Base-by-base conservation (phyloP, 2,888 invertebrate genomes). In the Troglohyphantes excavatus region DNA sequence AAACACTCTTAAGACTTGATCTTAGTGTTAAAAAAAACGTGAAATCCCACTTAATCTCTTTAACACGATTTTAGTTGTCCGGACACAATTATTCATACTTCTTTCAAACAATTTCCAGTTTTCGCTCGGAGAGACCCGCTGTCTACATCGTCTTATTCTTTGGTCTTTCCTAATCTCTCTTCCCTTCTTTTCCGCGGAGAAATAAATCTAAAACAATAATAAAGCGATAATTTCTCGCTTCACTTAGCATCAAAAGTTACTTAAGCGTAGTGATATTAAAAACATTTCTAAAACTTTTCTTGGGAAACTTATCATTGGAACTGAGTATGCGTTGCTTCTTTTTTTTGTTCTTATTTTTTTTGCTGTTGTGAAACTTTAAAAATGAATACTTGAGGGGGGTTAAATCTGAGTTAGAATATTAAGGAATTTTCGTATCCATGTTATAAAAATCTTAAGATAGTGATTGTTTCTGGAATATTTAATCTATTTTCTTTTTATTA, bases 191-290 rank as follows among this genome's bases (percentile, higher is more conserved):
- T 27, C 53, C 6, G 53, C 9, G 26, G 46, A 53, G 53, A 67
- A 68, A 81, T 53, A 68, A 81, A 81, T 81, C 27, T 78, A 39
- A 63, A 78, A 78, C 23, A 78, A 63, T 78, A 72, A 78, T 65
- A 26, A 78, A 78, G 63, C 63, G 78, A 78, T 78, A 78, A 78
- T 78, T 78, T 78, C 65, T 43, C 39, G 78, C 78, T 78, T 78
- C 78, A 65, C 63, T 63, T 63, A 65, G 39, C 65, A 78, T 78
- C 63, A 65, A 78, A 78, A 78, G 39, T 78, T 63, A 78, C 39
- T 65, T 43, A 63, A 65, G 65, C 75, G 65, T 63, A 65, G 63
- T 21, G 65, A 63, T 78, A 78, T 78, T 78, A 78, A 78, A 78
- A 78, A 65, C 63, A 65, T 78, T 65, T 43, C 78, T 65, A 19